Evolutionary conservation across 2,888 invertebrate genomes (phyloP).

Genomic region (Pyrgus malvae): DNA sequence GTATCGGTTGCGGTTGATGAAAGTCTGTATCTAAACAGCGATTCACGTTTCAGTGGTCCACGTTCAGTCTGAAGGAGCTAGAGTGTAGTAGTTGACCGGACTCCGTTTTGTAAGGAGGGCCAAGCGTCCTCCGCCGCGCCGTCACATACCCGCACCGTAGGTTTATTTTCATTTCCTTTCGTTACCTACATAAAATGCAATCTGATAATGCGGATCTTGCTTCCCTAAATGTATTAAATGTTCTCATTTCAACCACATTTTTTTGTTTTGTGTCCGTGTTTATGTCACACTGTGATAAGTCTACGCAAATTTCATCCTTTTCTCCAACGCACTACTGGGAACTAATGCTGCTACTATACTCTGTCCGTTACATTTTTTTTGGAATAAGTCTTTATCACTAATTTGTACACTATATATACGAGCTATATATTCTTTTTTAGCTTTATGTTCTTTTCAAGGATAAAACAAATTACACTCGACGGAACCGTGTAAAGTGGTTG

Average conservation of each 20-base stretch:
- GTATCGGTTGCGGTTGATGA: constrained; percentile 59
- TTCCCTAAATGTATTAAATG: constrained; percentile 21
- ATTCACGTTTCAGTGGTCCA: constrained; percentile 78
- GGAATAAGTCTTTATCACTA: no score
- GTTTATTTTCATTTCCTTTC: constrained; percentile 66
- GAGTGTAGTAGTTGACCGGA: constrained; percentile 68
- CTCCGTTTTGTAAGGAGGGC: constrained; percentile 63
- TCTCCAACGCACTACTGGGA: not conserved
- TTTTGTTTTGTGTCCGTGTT: constrained; percentile 28
- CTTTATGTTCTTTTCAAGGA: no score
- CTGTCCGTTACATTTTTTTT: no score
- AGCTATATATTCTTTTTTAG: no score
- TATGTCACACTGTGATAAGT: constrained; percentile 22
- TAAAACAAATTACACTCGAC: no score
- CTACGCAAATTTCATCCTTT: constrained; percentile 15
- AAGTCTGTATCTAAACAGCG: constrained; percentile 60
- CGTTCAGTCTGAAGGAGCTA: constrained; percentile 75
- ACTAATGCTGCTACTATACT: no score
- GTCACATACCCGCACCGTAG: constrained; percentile 72
- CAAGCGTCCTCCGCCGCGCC: constrained; percentile 71
- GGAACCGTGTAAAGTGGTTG: no score
- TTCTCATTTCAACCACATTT: constrained; percentile 22
- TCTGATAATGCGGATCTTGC: constrained; percentile 17
- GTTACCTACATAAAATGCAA: constrained; percentile 45
- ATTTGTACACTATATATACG: no score